Conservation (phyloP, 2,113 vertebrate genomes). For the Myrmecophaga tridactyla region DNA sequence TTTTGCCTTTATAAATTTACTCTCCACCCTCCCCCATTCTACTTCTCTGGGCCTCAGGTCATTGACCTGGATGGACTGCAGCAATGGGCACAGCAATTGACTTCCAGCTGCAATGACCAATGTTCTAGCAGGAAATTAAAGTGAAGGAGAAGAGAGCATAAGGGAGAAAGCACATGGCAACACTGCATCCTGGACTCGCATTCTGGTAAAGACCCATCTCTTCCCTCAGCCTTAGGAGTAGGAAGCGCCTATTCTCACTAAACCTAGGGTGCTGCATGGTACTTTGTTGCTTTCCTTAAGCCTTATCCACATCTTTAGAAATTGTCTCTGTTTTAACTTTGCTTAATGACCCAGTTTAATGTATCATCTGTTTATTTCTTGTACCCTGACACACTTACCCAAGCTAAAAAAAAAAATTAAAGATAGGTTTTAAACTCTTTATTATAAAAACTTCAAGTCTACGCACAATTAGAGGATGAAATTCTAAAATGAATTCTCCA, state of each 20-base stretch:
- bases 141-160: background rate
- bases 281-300: background rate
- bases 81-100: background rate
- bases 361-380: background rate
- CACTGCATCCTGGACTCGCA: background rate
- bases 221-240: background rate
- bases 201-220: background rate
- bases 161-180: background rate
- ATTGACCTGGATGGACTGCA: background rate
- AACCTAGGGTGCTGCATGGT: background rate
- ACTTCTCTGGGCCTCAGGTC: background rate
- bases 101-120: background rate
- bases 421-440: too few species aligned
- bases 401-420: background rate
- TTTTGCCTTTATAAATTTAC: too few species aligned
- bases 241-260: background rate
- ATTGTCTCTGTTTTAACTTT: background rate
- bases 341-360: background rate
- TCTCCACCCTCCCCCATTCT: background rate
- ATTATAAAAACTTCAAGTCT: background rate
- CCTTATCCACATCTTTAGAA: background rate
- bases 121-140: background rate
- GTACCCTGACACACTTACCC: background rate
- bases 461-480: background rate
- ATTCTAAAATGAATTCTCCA: background rate